A percentile compares a stretch with the other conserved stretches of the same genome.
Evolutionary conservation across 92 coral and sea anemone species (phyloP).

Genomic region (Paramuricea clavata): DNA sequence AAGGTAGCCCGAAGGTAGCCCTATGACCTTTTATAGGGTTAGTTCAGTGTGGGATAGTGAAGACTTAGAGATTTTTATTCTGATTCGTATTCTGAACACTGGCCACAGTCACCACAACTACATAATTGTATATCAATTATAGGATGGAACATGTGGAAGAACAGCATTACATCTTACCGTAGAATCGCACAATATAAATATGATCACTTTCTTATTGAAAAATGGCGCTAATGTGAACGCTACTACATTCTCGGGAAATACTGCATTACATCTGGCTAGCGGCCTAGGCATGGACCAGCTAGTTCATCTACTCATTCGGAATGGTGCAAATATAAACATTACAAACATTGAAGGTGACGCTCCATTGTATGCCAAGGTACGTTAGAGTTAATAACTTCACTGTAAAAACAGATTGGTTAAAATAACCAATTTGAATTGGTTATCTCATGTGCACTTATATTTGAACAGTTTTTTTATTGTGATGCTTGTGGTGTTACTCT

Average conservation of each 20-base stretch:
- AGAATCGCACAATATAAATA: slow-evolving; percentile 82
- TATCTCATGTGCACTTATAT: too few species aligned
- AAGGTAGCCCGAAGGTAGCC: too few species aligned
- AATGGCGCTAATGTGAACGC: slow-evolving; percentile 87
- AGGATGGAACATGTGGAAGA: slow-evolving; percentile 96
- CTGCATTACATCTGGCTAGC: slow-evolving; percentile 91
- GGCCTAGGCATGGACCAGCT: slow-evolving; percentile 94
- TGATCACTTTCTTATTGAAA: slow-evolving; percentile 81
- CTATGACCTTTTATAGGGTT: too few species aligned
- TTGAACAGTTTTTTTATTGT: too few species aligned
- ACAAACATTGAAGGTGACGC: slow-evolving; percentile 88
- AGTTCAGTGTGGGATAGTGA: too few species aligned
- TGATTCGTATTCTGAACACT: too few species aligned
- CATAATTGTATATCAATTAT: too few species aligned
- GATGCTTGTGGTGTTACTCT: too few species aligned
- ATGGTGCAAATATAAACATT: slow-evolving; percentile 90
- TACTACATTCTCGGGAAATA: slow-evolving; percentile 87
- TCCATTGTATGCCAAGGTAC: slow-evolving; percentile 60
- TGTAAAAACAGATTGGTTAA: too few species aligned
- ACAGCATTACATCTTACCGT: slow-evolving; percentile 95
- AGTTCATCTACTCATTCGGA: slow-evolving; percentile 70
- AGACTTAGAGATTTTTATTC: background rate
- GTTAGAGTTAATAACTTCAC: too few species aligned
- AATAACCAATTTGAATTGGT: too few species aligned
- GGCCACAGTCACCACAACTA: too few species aligned